Evolutionary conservation across 2,888 invertebrate species (phyloP).

Genomic region (Caenorhabditis sinica): DNA sequence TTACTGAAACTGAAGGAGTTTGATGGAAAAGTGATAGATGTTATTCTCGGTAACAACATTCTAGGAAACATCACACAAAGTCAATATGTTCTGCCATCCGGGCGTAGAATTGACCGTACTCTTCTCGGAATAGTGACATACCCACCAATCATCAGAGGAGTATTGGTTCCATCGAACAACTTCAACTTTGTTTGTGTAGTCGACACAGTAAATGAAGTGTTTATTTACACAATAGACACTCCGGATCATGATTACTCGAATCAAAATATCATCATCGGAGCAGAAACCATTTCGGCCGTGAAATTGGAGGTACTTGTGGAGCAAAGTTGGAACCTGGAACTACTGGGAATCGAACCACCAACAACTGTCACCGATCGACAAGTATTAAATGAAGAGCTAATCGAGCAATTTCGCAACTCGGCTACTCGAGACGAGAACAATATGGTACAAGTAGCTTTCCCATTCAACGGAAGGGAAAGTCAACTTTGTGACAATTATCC

Average conservation of each 20-base stretch:
- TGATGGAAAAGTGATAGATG: not conserved
- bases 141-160: not conserved
- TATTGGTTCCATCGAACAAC: not conserved
- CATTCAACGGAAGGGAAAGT: not conserved
- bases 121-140: not conserved
- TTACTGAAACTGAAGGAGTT: not conserved
- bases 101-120: not conserved
- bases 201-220: not conserved
- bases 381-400: not conserved
- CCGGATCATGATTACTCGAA: not conserved
- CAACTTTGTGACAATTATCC: not conserved
- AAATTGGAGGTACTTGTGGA: not conserved
- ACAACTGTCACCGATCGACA: not conserved
- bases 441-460: not conserved
- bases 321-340: slow-evolving; percentile 1
- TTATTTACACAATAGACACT: not conserved
- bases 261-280: not conserved
- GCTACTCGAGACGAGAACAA: not conserved
- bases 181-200: not conserved
- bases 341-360: not conserved
- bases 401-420: not conserved
- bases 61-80: not conserved
- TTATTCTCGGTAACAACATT: slow-evolving; percentile 8
- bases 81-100: not conserved
- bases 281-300: not conserved